Evolutionary conservation across 2,888 invertebrate genomes (phyloP), one percentile per base, ranked within the genome.

Genomic region (Phragmatobia fuliginosa): DNA sequence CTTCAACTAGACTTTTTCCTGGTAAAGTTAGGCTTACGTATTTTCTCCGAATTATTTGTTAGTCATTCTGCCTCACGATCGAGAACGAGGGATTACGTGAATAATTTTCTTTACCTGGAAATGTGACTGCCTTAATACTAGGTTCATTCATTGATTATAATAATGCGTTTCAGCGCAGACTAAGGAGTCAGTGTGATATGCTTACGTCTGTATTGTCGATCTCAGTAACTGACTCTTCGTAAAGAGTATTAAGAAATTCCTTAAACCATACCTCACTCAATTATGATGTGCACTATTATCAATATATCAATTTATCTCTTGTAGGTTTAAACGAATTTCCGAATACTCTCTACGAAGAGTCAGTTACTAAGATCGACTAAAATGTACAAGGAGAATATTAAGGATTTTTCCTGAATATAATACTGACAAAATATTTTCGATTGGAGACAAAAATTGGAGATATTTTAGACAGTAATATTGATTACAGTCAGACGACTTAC

Each of bases 31-130:
- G 25, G 28, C 62, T 62, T 14, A 62, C 11, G 28, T 5, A 31
- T 49, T 63, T 64, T 33, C 63, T 16, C 1, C 8, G 63, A 64
- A 64, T 25, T 64, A 8, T 25, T 49, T 52, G n/a, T 52, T 64
- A 52, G 25, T 63, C 63, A 63, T 41, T 38, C 18, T 18, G n/a
- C 45, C 25, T 32, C n/a, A 60, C 45, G 16, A 41, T 66, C 41
- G 59, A 36, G 41, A 59, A 49, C 21, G 45, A 59, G 31, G 36
- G 66, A 59, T n/a, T 38, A n/a, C 10, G 41, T 59, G 41, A 41
- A 59, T 66, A 58, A 66, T 66, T 66, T 66, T 66, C 66, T 66
- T 59, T 59, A 59, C 59, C 32, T 31, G 66, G 66, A 66, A 66
- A 65, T 25, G n/a, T 28, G 41, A 62, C 6, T 62, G 16, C 28